Evolutionary conservation across 2,888 invertebrate species (phyloP).

Genomic region (Antheraea yamamai): DNA sequence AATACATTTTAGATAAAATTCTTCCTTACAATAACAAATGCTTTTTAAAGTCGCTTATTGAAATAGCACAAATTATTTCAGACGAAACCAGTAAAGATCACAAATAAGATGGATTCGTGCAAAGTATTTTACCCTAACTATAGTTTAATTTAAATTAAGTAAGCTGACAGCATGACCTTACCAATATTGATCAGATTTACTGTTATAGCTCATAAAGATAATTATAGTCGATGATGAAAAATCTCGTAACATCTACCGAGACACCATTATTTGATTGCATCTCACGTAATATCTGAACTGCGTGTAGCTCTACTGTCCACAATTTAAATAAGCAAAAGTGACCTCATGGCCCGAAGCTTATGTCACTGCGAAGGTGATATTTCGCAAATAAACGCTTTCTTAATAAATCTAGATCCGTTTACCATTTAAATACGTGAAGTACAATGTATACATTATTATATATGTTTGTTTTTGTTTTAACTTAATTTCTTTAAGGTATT

Average conservation of each 20-base stretch:
- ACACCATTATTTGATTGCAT: slow-evolving; percentile 2
- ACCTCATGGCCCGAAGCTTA: slow-evolving; percentile 28
- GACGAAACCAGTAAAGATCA: background rate
- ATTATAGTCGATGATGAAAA: background rate
- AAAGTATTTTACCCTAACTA: background rate
- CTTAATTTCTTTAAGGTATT: background rate
- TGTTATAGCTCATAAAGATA: background rate
- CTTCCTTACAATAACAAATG: background rate
- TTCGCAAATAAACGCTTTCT: slow-evolving; percentile 30
- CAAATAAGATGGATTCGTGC: background rate
- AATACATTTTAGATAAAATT: too few species aligned
- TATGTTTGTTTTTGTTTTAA: background rate
- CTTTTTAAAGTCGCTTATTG: background rate
- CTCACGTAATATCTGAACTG: slow-evolving; percentile 11
- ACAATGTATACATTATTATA: background rate
- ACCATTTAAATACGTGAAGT: background rate
- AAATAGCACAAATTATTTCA: background rate
- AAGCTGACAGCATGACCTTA: background rate
- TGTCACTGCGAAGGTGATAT: slow-evolving; percentile 28
- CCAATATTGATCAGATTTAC: background rate
- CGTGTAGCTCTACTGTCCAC: slow-evolving; percentile 13
- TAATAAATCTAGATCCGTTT: slow-evolving; percentile 20
- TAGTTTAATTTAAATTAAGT: background rate
- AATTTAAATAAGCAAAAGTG: slow-evolving; percentile 18
- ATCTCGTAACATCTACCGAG: background rate